phyloP scores from a whole-genome alignment of 2,888 invertebrate species.

The Platycnemis pennipes region DNA sequence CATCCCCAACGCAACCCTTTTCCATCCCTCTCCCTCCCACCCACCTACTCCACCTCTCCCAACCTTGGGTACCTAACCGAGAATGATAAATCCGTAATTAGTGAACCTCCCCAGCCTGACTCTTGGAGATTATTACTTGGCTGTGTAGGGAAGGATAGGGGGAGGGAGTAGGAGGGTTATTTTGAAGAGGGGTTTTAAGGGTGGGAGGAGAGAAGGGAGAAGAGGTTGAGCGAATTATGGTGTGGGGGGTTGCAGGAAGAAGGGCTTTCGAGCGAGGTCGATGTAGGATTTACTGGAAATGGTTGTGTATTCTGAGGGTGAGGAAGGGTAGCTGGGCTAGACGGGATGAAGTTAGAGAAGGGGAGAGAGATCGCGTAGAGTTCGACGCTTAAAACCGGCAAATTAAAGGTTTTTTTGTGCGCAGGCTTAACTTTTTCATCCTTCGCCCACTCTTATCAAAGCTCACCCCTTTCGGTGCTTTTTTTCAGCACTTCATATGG shows the following conservation, averaged over 20 bases:
- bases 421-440: not conserved
- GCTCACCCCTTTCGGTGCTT: not conserved
- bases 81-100: constrained; percentile 63
- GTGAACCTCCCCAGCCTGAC: constrained; percentile 46
- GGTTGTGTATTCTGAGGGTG: constrained; percentile 8
- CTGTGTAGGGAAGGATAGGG: not conserved
- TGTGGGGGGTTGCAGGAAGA: not conserved
- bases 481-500: not conserved
- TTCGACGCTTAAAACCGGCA: constrained; percentile 27
- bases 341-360: not conserved
- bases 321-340: not conserved
- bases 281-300: constrained; percentile 24
- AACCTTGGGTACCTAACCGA: constrained; percentile 42
- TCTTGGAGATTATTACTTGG: constrained; percentile 59
- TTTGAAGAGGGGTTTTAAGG: not conserved
- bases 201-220: not conserved
- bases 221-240: too few species aligned
- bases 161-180: not conserved
- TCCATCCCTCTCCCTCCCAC: not conserved
- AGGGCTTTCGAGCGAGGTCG: constrained; percentile 29
- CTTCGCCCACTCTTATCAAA: not conserved
- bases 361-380: not conserved
- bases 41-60: constrained; percentile 1
- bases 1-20: not conserved
- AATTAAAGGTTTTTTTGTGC: not conserved